These are phyloP conservation scores for Cantharis lateralis DNA, from an alignment of 2,888 invertebrate species.

Conservation along the genomic window DNA sequence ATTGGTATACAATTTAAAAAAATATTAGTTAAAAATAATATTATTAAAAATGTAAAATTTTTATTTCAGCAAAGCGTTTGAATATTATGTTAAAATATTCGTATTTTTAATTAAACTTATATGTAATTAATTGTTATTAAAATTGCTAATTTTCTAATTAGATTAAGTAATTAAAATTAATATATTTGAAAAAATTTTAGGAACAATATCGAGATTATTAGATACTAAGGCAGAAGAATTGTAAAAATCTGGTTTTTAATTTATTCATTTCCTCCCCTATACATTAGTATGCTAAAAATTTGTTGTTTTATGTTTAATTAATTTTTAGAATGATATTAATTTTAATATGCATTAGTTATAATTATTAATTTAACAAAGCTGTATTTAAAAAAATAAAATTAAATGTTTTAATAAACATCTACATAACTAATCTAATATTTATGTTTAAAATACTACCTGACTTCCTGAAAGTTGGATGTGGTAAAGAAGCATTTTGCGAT, in stretches of 20 bases:
- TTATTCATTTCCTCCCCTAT: background rate
- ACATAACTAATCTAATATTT: background rate
- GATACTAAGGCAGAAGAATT: background rate
- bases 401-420: background rate
- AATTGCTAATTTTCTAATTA: background rate
- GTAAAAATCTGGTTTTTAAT: background rate
- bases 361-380: background rate
- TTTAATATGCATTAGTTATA: background rate
- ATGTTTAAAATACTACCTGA: background rate
- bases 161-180: background rate
- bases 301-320: background rate
- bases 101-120: background rate
- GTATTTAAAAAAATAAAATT: background rate
- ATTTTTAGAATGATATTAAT: background rate
- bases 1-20: background rate
- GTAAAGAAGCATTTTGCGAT: background rate
- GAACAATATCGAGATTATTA: background rate
- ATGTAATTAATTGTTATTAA: background rate
- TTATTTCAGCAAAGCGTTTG: background rate
- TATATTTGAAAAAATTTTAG: background rate
- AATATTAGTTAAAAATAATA: background rate
- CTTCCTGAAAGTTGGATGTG: background rate
- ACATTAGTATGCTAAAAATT: background rate
- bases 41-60: background rate
- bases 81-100: background rate